Base-by-base conservation (phyloP, 2,888 invertebrate genomes). In the Leptopilina myrica region DNA sequence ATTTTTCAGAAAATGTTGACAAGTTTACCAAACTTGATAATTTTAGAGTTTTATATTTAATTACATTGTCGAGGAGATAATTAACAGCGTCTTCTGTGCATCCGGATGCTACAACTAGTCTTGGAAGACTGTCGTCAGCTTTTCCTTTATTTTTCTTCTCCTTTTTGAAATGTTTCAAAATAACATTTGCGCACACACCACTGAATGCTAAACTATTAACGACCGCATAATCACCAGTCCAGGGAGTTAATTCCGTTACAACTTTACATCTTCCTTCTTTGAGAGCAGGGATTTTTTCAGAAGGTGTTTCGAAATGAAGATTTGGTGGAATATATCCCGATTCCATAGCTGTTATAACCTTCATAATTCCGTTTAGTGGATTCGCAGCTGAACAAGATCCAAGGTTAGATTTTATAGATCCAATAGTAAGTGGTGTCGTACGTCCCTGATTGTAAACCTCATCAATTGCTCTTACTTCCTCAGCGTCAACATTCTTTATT, bases 81-180 rank as follows among this genome's bases (percentile, higher is more conserved):
- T 94, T 93, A 0, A 97, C 94, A 0, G 95, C 94, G 76, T 96
- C 95, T 88, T 96, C 94, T 0, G 96, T 97, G 78, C 98, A 93
- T 0, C 97, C 97, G 67, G 96, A 95, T 80, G 94, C 94, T 76
- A 94, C 94, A 8, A 96, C 93, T 76, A 98, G 91, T 76, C 96
- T 94, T 0, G 96, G 96, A 0, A 95, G 88, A 82, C 94, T 92
- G 85, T 96, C 95, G 0, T 88, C 86, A 0, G 95, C 94, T 20
- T 93, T 85, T 15, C 93, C 94, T 0, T 92, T 91, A 88, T 95
- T 95, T 0, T 67, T 73, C 66, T 84, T 84, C 5, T 66, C n/a
- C 76, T 82, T 86, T 0, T 65, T n/a, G 73, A 79, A 79, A 1
- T 78, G n/a, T 67, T 83, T 84, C 7, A 86, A 62, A 11, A 85